Percentiles rank a stretch among this genome's conserved stretches.
phyloP scores from a whole-genome alignment of 2,888 invertebrate species.

The Tethea ocularis region DNA sequence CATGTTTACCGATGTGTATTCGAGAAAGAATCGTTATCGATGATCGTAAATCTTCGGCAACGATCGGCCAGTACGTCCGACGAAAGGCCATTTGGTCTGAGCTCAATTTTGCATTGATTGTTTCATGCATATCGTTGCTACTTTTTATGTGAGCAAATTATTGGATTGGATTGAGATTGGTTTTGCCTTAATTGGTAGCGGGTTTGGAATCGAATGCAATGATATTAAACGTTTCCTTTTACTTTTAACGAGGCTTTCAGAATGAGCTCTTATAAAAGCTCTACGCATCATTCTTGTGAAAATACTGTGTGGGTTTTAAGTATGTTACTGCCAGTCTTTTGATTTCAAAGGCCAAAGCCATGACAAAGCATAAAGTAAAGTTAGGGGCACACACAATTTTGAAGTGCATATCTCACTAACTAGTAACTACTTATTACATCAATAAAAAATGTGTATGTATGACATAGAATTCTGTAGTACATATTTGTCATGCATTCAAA shows the following conservation, averaged over 20 bases:
- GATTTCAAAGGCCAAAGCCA: too few species aligned
- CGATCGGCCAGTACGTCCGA: conserved; percentile 43
- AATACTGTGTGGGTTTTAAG: too few species aligned
- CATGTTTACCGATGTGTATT: conserved; percentile 50
- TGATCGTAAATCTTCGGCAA: conserved; percentile 53
- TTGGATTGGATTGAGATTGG: conserved; percentile 23
- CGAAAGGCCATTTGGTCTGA: conserved; percentile 35
- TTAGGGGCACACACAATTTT: too few species aligned
- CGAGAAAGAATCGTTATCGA: conserved; percentile 55
- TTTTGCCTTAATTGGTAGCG: conserved; percentile 21
- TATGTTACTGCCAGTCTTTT: too few species aligned
- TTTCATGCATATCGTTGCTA: conserved; percentile 29
- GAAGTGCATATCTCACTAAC: too few species aligned
- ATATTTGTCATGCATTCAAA: too few species aligned
- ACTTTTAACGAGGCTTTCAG: too few species aligned
- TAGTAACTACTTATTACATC: too few species aligned
- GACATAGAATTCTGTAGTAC: too few species aligned
- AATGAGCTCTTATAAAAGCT: too few species aligned
- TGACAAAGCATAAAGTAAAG: too few species aligned
- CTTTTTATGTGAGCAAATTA: conserved; percentile 22
- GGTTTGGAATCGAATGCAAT: conserved; percentile 16
- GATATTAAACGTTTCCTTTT: neutral
- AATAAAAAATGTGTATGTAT: too few species aligned
- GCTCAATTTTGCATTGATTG: conserved; percentile 44
- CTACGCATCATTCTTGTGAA: neutral